Base-by-base conservation (phyloP, 2,888 invertebrate species). In the Anthophora plumipes region DNA sequence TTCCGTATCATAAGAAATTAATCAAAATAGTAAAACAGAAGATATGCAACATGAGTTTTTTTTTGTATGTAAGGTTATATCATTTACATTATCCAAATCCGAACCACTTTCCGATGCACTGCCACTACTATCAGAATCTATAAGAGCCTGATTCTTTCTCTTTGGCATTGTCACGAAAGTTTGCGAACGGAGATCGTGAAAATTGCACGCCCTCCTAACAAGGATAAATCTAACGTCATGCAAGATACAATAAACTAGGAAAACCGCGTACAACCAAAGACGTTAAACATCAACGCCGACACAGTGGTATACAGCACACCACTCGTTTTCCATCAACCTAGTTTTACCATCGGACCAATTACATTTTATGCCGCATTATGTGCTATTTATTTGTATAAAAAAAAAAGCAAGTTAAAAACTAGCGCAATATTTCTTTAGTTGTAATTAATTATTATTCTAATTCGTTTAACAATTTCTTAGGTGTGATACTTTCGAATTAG, bases 1-100 rank as follows among this genome's bases (percentile, higher is more conserved):
- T 46, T 54, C 39, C n/a, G 25, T 52, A 31, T 8, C 7, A 31
- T n/a, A n/a, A 48, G 17, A 60, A 74, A 6, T 37, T 39, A 55
- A 48, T 46, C 11, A 22, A n/a, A 74, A 48, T 39, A 8, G 11
- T 55, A 43, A 57, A 66, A 54, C 43, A 64, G n/a, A 43, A 60
- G 43, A 66, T 69, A n/a, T 41, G 41, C 41, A 60, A 66, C 72
- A 77, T 8, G 41, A 71, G 39, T 75, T 48, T 71, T 76, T 78
- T 75, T 48, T 71, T 76, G 76, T 70, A 75, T 73, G 59, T 73
- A 78, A 91, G 89, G 89, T 90, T 90, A 90, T 73, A 87, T 76
- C 82, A 94, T 96, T 96, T 95, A 97, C 97, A 90, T 97, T 97
- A 93, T 97, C 97, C 91, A 97, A 94, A 94, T 98, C 97, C 69